phyloP scores from a whole-genome alignment of 2,113 vertebrate species.

The Heterocephalus glaber region DNA sequence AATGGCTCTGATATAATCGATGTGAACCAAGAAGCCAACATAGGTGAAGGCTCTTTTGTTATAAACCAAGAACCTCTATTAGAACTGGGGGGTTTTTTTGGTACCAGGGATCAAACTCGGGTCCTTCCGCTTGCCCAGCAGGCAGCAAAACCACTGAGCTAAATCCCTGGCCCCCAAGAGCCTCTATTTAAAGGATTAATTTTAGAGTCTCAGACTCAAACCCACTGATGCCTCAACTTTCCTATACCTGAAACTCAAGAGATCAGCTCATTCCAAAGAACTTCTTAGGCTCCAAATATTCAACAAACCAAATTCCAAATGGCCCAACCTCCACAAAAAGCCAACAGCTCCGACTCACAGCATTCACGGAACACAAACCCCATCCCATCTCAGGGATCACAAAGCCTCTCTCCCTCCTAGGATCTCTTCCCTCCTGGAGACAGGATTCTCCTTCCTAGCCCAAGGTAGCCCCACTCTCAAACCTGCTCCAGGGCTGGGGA shows the following conservation, averaged over 20 bases:
- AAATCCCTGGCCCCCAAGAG: too few relatives aligned
- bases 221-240: background rate
- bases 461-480: background rate
- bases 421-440: background rate
- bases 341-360: background rate
- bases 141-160: too few relatives aligned
- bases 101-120: too few relatives aligned
- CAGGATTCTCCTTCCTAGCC: background rate
- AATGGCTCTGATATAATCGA: background rate
- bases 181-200: constrained; percentile 30
- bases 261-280: background rate
- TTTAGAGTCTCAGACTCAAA: constrained; percentile 42
- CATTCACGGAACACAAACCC: background rate
- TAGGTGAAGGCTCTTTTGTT: background rate
- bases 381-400: background rate
- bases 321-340: background rate
- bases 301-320: background rate
- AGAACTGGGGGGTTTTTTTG: too few relatives aligned
- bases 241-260: background rate
- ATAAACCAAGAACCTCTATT: background rate
- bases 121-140: too few relatives aligned
- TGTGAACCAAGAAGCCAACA: background rate
- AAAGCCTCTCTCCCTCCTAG: background rate
- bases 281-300: background rate
- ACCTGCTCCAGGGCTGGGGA: too few relatives aligned